Conservation (phyloP, 2,113 vertebrate species). For the Cichladusa arquata region DNA sequence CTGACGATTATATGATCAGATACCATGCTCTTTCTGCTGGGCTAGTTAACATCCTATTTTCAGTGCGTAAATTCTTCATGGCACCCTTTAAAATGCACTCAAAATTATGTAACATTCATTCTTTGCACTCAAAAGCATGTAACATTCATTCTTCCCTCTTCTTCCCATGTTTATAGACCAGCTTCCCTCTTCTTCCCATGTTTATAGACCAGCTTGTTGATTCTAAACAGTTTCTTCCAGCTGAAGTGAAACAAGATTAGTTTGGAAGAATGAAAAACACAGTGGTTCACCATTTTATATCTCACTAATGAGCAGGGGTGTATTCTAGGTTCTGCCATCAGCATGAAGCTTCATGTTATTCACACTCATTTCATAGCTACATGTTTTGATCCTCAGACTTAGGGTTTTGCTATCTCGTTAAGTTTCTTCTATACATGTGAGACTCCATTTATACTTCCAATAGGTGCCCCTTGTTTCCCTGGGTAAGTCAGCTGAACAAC, state of each 20-base stretch:
- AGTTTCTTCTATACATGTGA: neutral
- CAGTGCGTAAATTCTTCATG: slow-evolving; percentile 50
- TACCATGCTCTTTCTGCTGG: slow-evolving; percentile 66
- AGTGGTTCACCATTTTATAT: neutral
- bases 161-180: neutral
- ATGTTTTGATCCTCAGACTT: neutral
- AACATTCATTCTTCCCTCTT: slow-evolving; percentile 19
- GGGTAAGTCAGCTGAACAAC: neutral
- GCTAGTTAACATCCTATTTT: slow-evolving; percentile 55
- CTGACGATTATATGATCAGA: slow-evolving; percentile 63
- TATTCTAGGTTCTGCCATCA: neutral
- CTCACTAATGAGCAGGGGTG: neutral
- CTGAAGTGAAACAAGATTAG: neutral
- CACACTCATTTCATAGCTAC: neutral
- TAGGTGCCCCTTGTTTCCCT: neutral
- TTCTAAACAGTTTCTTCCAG: neutral
- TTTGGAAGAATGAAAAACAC: neutral
- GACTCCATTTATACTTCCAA: neutral
- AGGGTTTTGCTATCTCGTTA: neutral
- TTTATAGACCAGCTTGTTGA: neutral
- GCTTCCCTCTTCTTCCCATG: neutral
- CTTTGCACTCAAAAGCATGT: slow-evolving; percentile 33
- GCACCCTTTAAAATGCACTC: slow-evolving; percentile 50
- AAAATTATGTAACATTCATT: neutral
- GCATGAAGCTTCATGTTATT: neutral